These are phyloP conservation scores for Heliothis peltigera DNA, from an alignment of 2,888 invertebrate species.

Conservation along the genomic window DNA sequence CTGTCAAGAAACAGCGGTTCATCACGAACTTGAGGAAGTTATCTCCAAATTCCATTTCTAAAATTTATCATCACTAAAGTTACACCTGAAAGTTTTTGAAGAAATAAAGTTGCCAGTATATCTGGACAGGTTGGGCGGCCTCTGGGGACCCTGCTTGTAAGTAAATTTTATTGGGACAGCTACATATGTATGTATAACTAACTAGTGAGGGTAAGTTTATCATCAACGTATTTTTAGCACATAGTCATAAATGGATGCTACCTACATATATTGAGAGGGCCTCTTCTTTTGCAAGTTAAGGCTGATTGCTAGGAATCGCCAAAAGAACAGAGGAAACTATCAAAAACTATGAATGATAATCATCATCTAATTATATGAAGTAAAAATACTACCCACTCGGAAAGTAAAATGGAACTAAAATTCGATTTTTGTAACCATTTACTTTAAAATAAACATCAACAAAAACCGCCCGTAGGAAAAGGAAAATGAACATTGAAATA, in stretches of 20 bases:
- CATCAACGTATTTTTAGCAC: slow-evolving; percentile 16
- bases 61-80: slow-evolving; percentile 52
- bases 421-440: slow-evolving; percentile 6
- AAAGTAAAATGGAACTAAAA: not conserved
- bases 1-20: slow-evolving; percentile 37
- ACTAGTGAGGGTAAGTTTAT: slow-evolving; percentile 18
- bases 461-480: slow-evolving; percentile 22
- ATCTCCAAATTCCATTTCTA: slow-evolving; percentile 28
- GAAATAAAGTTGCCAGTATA: slow-evolving; percentile 46
- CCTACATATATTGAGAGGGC: not conserved
- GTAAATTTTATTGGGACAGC: slow-evolving; percentile 50
- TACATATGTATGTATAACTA: no score
- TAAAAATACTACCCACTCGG: no score
- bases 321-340: no score
- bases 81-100: slow-evolving; percentile 53
- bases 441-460: slow-evolving; percentile 15
- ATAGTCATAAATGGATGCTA: slow-evolving; percentile 28
- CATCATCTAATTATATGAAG: no score
- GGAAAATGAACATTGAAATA: slow-evolving; percentile 25
- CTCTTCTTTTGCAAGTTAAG: slow-evolving; percentile 15
- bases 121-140: slow-evolving; percentile 46
- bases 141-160: slow-evolving; percentile 40
- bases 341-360: no score
- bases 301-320: no score
- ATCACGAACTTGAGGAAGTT: slow-evolving; percentile 34